Base-by-base conservation (phyloP, 2,888 invertebrate genomes). In the Eretmocerus hayati region DNA sequence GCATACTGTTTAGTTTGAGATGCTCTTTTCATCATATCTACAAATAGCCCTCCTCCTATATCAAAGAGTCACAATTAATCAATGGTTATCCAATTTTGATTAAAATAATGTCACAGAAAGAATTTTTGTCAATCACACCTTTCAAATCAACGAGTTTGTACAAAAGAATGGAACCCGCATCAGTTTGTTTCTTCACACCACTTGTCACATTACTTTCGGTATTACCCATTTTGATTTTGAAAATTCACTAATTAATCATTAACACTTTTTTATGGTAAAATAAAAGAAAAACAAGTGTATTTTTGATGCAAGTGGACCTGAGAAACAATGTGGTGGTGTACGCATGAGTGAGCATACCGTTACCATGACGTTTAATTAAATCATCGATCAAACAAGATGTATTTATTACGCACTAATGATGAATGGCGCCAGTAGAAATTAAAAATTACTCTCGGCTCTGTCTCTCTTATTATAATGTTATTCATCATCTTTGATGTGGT, bases 131-230 rank as follows among this genome's bases (percentile, higher is more conserved):
- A 11, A 8, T 38, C 5, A 16, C 43, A 84, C 87, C 92, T 81
- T 94, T 93, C 46, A 95, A 75, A 74, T 94, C 88, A 5, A 90
- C 87, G 39, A 95, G 77, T 66, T 90, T 89, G 67, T 95, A 95
- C 42, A 94, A 78, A 44, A 86, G 81, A 66, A 89, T 86, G 21
- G 84, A 80, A 2, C 88, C 86, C 13, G 86, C 85, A 19, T 89
- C 90, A 3, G 93, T 94, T 71, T 96, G 95, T 59, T 92, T 92
- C 71, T 95, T 96, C 16, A 96, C 93, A 36, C 92, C 93, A 71
- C 90, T 90, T 0, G 91, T 89, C 2, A 95, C 94, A 52, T 88
- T 88, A 62, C 87, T 87, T 64, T 88, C 87, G 3, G 87, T 87
- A 76, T 88, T 88, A 67, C 88, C 88, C 87, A 84, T 84, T 31